Percentiles rank a stretch among this genome's conserved stretches.
Conservation (phyloP, 2,888 invertebrate genomes). For the Andrena bucephala region DNA sequence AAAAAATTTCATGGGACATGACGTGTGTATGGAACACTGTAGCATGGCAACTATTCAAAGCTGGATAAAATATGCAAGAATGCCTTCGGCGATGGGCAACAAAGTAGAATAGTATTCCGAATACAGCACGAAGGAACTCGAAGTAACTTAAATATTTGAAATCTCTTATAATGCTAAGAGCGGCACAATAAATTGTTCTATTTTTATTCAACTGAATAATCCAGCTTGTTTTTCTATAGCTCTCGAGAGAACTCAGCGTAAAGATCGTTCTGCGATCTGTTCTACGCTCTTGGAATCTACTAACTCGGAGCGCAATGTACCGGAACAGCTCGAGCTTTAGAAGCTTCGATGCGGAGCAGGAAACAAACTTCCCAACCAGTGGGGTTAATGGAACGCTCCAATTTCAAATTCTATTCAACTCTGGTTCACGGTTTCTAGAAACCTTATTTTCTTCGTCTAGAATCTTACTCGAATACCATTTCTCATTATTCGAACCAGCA, state of each 20-base stretch:
- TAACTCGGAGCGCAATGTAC: not conserved
- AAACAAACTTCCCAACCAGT: not conserved
- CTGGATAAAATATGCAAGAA: not conserved
- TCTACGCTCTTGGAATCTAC: not conserved
- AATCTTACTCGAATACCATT: not conserved
- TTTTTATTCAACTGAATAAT: not conserved
- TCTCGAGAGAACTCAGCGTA: not conserved
- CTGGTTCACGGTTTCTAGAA: not conserved
- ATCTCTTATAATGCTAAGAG: not conserved
- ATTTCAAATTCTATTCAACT: not conserved
- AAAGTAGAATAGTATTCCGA: no score
- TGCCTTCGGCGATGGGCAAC: no score
- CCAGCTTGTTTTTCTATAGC: not conserved
- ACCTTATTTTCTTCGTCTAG: not conserved
- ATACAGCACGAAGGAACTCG: no score
- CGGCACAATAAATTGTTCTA: not conserved
- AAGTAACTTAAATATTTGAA: not conserved
- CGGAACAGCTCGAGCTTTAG: not conserved
- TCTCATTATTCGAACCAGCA: not conserved
- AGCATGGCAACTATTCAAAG: conserved; percentile 25
- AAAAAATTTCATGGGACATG: not conserved
- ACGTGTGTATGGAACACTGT: conserved; percentile 16
- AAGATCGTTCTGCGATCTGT: not conserved
- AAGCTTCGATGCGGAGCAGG: not conserved
- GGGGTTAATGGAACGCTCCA: not conserved